phyloP scores from a whole-genome alignment of 2,888 invertebrate genomes.

The Troides aeacus region DNA sequence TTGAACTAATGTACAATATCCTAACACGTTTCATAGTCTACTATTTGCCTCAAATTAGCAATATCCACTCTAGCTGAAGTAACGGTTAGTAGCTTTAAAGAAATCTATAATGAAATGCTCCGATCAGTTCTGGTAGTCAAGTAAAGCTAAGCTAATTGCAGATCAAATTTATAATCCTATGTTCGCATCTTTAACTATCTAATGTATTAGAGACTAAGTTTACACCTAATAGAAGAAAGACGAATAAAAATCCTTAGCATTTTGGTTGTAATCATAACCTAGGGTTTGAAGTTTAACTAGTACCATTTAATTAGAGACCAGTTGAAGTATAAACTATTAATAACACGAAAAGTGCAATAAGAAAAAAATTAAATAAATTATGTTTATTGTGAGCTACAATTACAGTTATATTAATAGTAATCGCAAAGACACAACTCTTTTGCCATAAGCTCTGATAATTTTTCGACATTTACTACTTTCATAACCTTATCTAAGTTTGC shows the following conservation, averaged over 20 bases:
- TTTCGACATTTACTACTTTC: slow-evolving; percentile 48
- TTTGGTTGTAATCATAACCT: no score
- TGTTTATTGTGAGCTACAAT: neutral
- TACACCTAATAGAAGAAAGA: neutral
- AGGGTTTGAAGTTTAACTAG: no score
- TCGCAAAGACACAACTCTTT: slow-evolving; percentile 62
- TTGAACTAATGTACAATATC: slow-evolving; percentile 33
- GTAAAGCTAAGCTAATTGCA: neutral
- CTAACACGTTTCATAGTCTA: neutral
- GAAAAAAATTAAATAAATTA: neutral
- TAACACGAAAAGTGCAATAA: neutral
- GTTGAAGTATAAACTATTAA: neutral
- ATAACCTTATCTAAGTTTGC: slow-evolving; percentile 51
- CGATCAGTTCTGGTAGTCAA: neutral
- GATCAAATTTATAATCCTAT: neutral
- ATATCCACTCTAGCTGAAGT: neutral
- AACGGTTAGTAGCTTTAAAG: neutral
- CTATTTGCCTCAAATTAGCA: neutral
- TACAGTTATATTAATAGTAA: slow-evolving; percentile 40
- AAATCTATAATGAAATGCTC: neutral
- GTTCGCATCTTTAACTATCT: neutral
- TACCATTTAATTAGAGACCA: neutral
- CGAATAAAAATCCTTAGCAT: no score
- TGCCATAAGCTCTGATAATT: slow-evolving; percentile 53
- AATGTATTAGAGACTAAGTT: neutral